Percentiles rank a stretch among this genome's conserved stretches.
phyloP scores from a whole-genome alignment of 2,797 vertebrate species.

The Semotilus atromaculatus region DNA sequence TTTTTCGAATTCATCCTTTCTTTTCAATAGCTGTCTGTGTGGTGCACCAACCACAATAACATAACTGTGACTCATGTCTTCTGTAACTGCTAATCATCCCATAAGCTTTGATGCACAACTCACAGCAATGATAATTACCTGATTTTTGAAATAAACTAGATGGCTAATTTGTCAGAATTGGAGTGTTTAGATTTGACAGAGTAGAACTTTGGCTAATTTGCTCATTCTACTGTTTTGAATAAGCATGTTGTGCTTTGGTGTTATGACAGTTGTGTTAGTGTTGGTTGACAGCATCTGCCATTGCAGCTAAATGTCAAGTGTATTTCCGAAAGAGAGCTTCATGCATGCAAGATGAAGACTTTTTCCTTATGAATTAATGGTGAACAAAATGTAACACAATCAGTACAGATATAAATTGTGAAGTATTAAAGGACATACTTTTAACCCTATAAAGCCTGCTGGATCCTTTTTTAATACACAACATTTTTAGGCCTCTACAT shows the following conservation, averaged over 20 bases:
- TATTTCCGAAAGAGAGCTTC: neutral
- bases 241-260: neutral
- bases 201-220: neutral
- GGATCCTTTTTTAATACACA: neutral
- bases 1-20: neutral
- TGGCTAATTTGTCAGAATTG: neutral
- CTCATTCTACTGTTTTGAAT: conserved; percentile 1
- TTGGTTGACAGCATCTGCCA: neutral
- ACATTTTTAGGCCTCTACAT: neutral
- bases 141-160: neutral
- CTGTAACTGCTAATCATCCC: neutral
- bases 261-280: neutral
- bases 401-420: neutral
- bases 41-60: neutral
- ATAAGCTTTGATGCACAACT: neutral
- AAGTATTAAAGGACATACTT: neutral
- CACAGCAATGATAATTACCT: neutral
- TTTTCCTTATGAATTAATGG: neutral
- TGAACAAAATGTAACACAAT: neutral
- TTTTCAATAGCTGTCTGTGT: neutral
- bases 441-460: neutral
- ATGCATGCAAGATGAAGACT: neutral
- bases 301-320: conserved; percentile 21
- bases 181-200: neutral
- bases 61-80: neutral